Conservation (phyloP, 1,140 invertebrate genomes). For the Drosophila hydei region DNA sequence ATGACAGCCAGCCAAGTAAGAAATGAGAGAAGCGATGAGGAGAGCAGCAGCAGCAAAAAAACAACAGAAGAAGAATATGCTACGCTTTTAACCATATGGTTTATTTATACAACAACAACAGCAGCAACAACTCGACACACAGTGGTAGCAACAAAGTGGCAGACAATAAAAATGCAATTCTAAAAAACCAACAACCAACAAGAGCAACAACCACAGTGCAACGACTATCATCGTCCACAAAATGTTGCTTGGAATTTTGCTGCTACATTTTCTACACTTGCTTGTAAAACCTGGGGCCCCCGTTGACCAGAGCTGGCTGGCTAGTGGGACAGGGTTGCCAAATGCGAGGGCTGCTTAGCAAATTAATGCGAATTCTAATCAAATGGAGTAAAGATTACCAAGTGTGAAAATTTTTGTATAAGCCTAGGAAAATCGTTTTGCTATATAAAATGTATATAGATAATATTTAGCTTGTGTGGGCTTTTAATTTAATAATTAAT, state of each 20-base stretch:
- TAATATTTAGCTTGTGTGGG: too few relatives aligned
- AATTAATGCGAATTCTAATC: too few relatives aligned
- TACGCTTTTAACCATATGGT: constrained; percentile 82
- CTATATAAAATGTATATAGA: too few relatives aligned
- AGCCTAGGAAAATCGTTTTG: too few relatives aligned
- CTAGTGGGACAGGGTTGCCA: constrained; percentile 18
- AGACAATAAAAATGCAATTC: constrained; percentile 82
- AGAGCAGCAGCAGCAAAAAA: constrained; percentile 47
- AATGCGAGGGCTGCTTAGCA: constrained; percentile 25
- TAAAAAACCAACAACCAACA: constrained; percentile 59
- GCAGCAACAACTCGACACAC: constrained; percentile 55
- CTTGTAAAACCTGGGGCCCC: constrained; percentile 24
- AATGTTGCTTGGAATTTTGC: constrained; percentile 66
- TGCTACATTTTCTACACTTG: constrained; percentile 50
- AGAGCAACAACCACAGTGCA: constrained; percentile 37
- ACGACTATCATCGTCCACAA: constrained; percentile 30
- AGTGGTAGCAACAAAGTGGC: constrained; percentile 78
- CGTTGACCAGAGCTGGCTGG: constrained; percentile 21
- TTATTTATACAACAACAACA: constrained; percentile 75
- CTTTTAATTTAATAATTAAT: too few relatives aligned
- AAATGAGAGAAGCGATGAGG: constrained; percentile 24
- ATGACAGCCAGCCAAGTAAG: constrained; percentile 41
- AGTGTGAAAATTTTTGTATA: too few relatives aligned
- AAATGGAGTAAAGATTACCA: too few relatives aligned
- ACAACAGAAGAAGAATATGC: constrained; percentile 56